Base-by-base conservation (phyloP, 2,113 vertebrate genomes). In the Cochlearius cochlearius region DNA sequence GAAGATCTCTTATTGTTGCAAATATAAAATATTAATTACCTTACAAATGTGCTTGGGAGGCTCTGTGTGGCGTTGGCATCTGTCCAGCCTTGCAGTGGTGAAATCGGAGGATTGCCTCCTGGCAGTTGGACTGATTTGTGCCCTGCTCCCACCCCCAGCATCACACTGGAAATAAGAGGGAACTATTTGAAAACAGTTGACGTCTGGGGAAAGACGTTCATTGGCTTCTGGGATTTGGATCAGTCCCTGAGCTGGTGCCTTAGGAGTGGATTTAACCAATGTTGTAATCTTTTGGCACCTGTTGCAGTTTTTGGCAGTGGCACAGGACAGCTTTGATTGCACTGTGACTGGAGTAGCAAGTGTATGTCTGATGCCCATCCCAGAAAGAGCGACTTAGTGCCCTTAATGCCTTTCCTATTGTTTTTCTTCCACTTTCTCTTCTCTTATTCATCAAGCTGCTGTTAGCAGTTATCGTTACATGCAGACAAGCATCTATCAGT, bases 11-110 rank as follows among this genome's bases (percentile, higher is more conserved):
- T 75, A 49, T 81, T 94, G 76, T 79, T 66, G 91, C 14, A 62
- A 86, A 90, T 94, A 74, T 93, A 96, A 97, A 96, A 97, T 94
- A 97, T 95, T 91, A 95, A 94, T 96, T 88, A 88, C 89, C 90
- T 94, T 86, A 81, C 76, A 82, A 94, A 86, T 66, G 66, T 22
- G 6, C 79, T 64, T 55, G 60, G 72, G 93, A 85, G 64, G 66
- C 91, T 85, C 49, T 34, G 41, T 2, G 0, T 71, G 56, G 63
- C 66, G 83, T 83, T 95, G 96, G 92, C 94, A 23, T 30, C 76
- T 67, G 56, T 45, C 90, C 93, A 95, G 86, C 4, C 74, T 58
- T 39, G 34, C 86, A 67, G 50, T 78, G 77, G 82, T 5, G 3
- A 81, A 93, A 92, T 91, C 32, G 9, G 78, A 53, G 64, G 60